A percentile compares a stretch with the other conserved stretches of the same genome.
Conservation (phyloP, 2,888 invertebrate species). For the Lasioglossum marginatum region DNA sequence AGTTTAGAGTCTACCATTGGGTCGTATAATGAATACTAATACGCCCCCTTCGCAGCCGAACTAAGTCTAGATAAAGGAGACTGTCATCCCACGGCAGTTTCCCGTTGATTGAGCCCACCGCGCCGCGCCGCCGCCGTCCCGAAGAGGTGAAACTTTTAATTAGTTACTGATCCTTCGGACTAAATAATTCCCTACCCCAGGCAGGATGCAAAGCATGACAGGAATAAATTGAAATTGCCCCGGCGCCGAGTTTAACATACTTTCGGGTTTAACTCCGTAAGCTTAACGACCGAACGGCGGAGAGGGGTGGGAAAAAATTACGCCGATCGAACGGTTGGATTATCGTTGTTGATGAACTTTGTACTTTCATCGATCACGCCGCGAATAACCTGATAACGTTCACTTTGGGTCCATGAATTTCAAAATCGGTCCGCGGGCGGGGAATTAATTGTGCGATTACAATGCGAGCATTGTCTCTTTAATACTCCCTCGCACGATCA, state of each 20-base stretch:
- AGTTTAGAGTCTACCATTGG: conserved; percentile 42
- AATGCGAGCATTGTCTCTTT: background rate
- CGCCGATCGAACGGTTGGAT: conserved; percentile 20
- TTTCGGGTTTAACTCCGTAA: conserved; percentile 32
- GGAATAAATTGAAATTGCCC: conserved; percentile 68
- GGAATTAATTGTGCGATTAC: background rate
- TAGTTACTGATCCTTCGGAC: conserved; percentile 75
- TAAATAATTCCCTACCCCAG: conserved; percentile 55
- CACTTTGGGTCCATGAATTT: background rate
- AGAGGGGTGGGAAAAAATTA: conserved; percentile 21
- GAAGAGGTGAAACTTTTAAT: conserved; percentile 76
- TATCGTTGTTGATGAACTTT: conserved; percentile 10
- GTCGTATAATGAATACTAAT: conserved; percentile 68
- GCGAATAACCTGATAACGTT: conserved; percentile 9
- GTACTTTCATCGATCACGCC: conserved; percentile 10
- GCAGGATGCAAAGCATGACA: conserved; percentile 52
- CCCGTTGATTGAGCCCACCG: conserved; percentile 50
- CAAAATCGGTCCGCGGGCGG: background rate
- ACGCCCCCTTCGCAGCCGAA: conserved; percentile 27
- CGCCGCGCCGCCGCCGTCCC: background rate
- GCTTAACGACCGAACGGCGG: conserved; percentile 18
- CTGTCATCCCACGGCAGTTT: conserved; percentile 56
- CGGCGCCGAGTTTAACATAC: conserved; percentile 40
- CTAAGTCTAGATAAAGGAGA: conserved; percentile 61
- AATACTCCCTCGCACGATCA: background rate